Evolutionary conservation across 2,888 invertebrate genomes (phyloP).

Genomic region (Cyclophora punctaria): DNA sequence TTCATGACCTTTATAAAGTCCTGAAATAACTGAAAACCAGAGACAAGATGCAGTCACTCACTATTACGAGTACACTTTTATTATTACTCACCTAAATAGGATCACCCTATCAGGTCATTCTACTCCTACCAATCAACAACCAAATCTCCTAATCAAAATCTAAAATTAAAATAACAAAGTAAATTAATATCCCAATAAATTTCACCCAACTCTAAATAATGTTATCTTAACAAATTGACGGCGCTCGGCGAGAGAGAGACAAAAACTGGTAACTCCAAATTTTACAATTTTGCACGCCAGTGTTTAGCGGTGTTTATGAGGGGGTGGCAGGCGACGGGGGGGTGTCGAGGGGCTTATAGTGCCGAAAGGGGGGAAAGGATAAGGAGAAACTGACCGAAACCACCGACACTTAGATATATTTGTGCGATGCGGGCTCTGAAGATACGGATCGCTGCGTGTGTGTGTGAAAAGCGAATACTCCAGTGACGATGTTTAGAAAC

Average conservation of each 20-base stretch:
- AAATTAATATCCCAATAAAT: conserved; percentile 51
- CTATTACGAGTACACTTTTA: too few relatives aligned
- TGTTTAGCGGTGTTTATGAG: conserved; percentile 69
- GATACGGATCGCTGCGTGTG: conserved; percentile 49
- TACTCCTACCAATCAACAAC: too few relatives aligned
- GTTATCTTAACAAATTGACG: conserved; percentile 70
- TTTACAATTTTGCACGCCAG: conserved; percentile 64
- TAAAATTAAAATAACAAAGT: conserved; percentile 10
- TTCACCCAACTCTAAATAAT: conserved; percentile 34
- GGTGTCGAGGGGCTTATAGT: conserved; percentile 42
- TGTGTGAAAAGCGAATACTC: conserved; percentile 34
- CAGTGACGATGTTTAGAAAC: conserved; percentile 47
- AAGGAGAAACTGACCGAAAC: conserved; percentile 60
- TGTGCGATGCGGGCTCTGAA: conserved; percentile 52
- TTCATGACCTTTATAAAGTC: too few relatives aligned
- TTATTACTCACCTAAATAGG: too few relatives aligned
- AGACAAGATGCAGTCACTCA: too few relatives aligned
- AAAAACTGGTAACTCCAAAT: conserved; percentile 46
- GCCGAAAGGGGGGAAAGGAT: conserved; percentile 56
- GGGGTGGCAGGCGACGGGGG: conserved; percentile 28
- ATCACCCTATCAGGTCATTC: too few relatives aligned
- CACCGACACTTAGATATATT: conserved; percentile 67
- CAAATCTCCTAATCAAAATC: background rate
- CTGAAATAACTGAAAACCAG: too few relatives aligned
- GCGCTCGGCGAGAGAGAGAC: conserved; percentile 44